These are phyloP conservation scores for Setipinna tenuifilis DNA, from an alignment of 2,797 vertebrate species.

Conservation along the genomic window DNA sequence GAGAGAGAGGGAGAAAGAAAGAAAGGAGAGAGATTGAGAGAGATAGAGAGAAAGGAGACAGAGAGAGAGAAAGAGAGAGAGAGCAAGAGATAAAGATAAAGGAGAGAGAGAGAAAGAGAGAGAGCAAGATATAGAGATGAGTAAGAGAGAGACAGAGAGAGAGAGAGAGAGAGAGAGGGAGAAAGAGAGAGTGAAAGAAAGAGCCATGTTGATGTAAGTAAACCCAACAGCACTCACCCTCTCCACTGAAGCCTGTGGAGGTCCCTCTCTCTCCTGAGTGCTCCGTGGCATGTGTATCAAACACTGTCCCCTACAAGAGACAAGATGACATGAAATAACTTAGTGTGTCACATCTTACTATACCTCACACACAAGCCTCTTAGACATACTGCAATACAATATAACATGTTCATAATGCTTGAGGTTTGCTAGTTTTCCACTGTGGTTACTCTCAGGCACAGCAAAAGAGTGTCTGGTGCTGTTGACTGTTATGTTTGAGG, in stretches of 20 bases:
- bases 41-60: background rate
- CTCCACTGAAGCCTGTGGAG: slow-evolving; percentile 89
- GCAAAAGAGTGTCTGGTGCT: no score
- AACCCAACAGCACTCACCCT: slow-evolving; percentile 75
- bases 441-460: no score
- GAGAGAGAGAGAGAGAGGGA: background rate
- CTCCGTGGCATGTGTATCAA: slow-evolving; percentile 84
- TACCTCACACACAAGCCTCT: no score
- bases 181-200: background rate
- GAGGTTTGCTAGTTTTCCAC: no score
- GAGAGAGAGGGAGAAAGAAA: no score
- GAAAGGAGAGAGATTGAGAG: no score
- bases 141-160: background rate
- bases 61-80: background rate
- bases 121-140: background rate
- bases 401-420: no score
- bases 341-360: no score
- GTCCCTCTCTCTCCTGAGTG: slow-evolving; percentile 85
- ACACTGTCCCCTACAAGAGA: slow-evolving; percentile 62
- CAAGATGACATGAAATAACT: no score
- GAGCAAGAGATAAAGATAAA: background rate
- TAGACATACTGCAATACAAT: no score
- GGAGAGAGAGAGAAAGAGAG: background rate
- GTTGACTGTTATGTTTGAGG: no score
- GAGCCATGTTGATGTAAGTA: background rate